Evolutionary conservation across 1,140 invertebrate species (phyloP).

Genomic region (Sarcophaga peregrina): DNA sequence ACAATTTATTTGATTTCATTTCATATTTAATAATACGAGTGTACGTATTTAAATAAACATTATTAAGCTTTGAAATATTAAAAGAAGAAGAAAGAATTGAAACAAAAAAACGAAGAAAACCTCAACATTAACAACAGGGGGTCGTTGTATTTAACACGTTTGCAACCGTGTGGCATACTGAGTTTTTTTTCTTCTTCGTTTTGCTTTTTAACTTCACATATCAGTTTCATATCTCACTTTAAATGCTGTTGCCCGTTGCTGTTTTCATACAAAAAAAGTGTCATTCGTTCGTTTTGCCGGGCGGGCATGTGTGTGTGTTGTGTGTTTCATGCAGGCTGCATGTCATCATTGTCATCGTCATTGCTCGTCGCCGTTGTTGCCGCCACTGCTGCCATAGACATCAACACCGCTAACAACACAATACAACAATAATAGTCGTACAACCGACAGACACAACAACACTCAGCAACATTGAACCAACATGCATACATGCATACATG

Average conservation of each 20-base stretch:
- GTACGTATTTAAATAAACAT: not conserved
- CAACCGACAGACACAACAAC: not conserved
- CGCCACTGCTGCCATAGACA: not conserved
- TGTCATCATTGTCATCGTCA: conserved; percentile 34
- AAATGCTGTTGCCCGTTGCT: not conserved
- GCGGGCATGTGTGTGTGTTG: too few species aligned
- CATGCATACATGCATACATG: not conserved
- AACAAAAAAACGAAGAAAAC: not conserved
- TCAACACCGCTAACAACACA: not conserved
- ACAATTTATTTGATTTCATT: not conserved
- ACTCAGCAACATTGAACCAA: not conserved
- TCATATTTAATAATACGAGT: too few species aligned
- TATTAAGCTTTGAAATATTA: not conserved
- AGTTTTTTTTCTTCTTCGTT: not conserved
- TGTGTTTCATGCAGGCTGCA: not conserved
- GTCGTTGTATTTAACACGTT: conserved; percentile 14
- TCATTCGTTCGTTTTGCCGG: not conserved
- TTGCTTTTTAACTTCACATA: not conserved
- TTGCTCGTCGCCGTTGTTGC: not conserved
- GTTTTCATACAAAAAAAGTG: not conserved
- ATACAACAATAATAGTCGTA: too few species aligned
- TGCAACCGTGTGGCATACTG: not conserved
- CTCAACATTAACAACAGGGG: conserved; percentile 8
- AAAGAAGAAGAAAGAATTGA: too few species aligned
- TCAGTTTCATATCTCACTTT: conserved; percentile 5